Evolutionary conservation across 2,888 invertebrate genomes (phyloP).

Genomic region (Drosophila fungiperda): DNA sequence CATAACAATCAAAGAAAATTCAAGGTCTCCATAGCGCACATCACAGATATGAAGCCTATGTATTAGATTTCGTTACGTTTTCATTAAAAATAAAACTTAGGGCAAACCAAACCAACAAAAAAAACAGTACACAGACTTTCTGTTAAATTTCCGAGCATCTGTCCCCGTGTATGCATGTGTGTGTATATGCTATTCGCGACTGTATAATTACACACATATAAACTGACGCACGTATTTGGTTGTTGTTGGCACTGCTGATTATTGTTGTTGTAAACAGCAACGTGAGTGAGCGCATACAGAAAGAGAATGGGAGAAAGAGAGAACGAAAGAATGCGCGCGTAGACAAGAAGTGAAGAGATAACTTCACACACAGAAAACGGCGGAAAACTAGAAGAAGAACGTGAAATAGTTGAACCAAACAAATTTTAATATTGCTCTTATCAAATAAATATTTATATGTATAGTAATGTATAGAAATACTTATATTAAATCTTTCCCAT

Average conservation of each 20-base stretch:
- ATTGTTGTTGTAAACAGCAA: constrained; percentile 60
- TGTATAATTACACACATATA: constrained; percentile 68
- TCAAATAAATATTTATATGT: constrained; percentile 30
- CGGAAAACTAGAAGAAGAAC: constrained; percentile 20
- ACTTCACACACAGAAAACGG: constrained; percentile 30
- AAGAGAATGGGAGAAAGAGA: constrained; percentile 29
- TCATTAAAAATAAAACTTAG: constrained; percentile 73
- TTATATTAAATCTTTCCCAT: constrained; percentile 37
- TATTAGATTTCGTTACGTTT: constrained; percentile 80
- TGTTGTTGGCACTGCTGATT: constrained; percentile 52
- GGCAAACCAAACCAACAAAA: constrained; percentile 35
- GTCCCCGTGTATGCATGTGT: constrained; percentile 26
- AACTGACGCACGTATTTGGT: constrained; percentile 35
- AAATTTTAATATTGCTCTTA: constrained; percentile 39
- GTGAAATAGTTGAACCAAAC: constrained; percentile 41
- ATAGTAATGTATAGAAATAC: constrained; percentile 1
- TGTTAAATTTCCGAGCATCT: constrained; percentile 44
- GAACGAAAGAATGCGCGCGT: constrained; percentile 61
- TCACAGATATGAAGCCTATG: constrained; percentile 58
- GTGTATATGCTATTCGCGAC: constrained; percentile 60
- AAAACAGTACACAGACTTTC: constrained; percentile 54
- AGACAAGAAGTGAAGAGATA: constrained; percentile 41
- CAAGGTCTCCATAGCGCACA: constrained; percentile 81
- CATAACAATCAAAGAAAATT: constrained; percentile 83
- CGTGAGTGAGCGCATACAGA: constrained; percentile 59